Evolutionary conservation across 2,797 vertebrate genomes (phyloP), one percentile per base, ranked within the genome.

Genomic region (Mergus octosetaceus): DNA sequence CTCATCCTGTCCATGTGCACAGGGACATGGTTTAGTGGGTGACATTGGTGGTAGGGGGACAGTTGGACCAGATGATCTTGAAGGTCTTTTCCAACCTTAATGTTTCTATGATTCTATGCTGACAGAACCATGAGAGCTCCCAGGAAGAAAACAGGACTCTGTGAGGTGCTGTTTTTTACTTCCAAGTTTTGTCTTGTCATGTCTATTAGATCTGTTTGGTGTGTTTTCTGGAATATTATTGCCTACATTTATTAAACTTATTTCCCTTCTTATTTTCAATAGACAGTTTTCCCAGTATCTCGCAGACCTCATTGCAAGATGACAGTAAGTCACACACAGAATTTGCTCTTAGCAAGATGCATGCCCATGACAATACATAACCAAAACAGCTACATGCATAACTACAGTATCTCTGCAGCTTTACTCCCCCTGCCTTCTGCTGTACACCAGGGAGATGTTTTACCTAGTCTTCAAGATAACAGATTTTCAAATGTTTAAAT

Each of bases 221-320:
- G 18, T 12, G 1, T 51, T 64, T 47, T 12, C 19, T 66, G 62
- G 21, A 62, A 4, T 47, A 12, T 66, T 68, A 62, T 39, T 28
- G 51, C 53, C 53, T 39, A 8, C 6, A 6, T 73, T 95, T 56
- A 93, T 43, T 83, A 62, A 89, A 95, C 91, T 75, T 27, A 58
- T 82, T 93, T 78, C 88, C 54, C 25, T 96, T 89, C 90, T 25
- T 65, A 81, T 96, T 96, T 97, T 96, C 89, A 96, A 89, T 38
- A 99, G 99, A 98, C 98, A 7, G 98, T 99, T 96, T 99, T 99
- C 93, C 99, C 99, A 71, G 49, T 99, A 69, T 98, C 99, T 94
- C 97, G 98, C 89, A 98, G 99, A 96, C 99, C 99, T 15, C 98
- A 99, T 94, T 99, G 99, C 98, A 99, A 99, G 98, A 98, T 97